Percentiles rank a stretch among this genome's conserved stretches.
Conservation (phyloP, 2,888 invertebrate species). For the Volucella zonaria region DNA sequence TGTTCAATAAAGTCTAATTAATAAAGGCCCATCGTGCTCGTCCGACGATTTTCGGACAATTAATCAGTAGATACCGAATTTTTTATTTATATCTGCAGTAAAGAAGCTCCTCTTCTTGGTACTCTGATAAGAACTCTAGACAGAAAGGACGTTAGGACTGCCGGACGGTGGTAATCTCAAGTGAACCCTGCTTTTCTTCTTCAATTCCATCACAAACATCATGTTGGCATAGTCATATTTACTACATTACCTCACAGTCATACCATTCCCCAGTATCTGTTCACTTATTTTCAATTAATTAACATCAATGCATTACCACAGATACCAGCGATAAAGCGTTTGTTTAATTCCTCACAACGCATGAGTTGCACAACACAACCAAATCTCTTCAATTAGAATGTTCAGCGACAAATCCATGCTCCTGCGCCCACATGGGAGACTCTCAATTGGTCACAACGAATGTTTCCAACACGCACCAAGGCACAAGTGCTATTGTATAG, state of each 20-base stretch:
- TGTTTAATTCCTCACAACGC: conserved; percentile 25
- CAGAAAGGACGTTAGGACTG: too few relatives aligned
- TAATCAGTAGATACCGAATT: too few relatives aligned
- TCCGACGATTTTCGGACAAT: too few relatives aligned
- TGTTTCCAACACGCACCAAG: conserved; percentile 55
- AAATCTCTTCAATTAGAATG: conserved; percentile 62
- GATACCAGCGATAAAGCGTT: conserved; percentile 43
- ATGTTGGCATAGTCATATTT: not conserved
- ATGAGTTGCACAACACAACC: not conserved
- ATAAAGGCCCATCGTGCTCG: too few relatives aligned
- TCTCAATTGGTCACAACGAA: conserved; percentile 65
- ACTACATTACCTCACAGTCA: conserved; percentile 12
- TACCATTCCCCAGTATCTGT: not conserved
- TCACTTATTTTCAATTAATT: conserved; percentile 51
- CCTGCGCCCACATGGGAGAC: conserved; percentile 60
- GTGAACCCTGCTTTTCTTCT: too few relatives aligned
- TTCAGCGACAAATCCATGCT: conserved; percentile 57
- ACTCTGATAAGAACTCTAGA: too few relatives aligned
- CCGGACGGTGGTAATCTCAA: too few relatives aligned
- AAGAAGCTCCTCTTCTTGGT: too few relatives aligned
- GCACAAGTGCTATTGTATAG: conserved; percentile 5
- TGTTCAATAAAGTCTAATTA: too few relatives aligned
- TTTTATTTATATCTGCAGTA: too few relatives aligned
- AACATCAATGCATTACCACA: conserved; percentile 57
- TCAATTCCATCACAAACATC: too few relatives aligned